Evolutionary conservation across 2,113 vertebrate genomes (phyloP), one percentile per base, ranked within the genome.

Genomic region (Engraulis encrasicolus): DNA sequence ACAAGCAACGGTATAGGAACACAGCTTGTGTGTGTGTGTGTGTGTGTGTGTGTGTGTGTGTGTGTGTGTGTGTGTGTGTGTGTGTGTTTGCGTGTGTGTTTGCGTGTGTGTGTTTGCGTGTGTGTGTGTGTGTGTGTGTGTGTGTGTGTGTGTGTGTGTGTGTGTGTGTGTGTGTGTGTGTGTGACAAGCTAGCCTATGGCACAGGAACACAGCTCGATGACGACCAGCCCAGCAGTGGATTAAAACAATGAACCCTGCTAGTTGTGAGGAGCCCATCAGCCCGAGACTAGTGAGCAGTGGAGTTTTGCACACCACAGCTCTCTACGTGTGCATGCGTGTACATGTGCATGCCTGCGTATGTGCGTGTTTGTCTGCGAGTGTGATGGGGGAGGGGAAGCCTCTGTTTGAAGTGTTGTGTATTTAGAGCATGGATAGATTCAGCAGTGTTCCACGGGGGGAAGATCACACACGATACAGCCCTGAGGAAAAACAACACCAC

Each of bases 391-490:
- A 23, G 54, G 54, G 58, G 58, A n/a, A 50, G 84, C 79, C 82
- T 83, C 84, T 82, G 78, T 86, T 84, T 80, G 78, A 85, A 80
- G 66, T 40, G 66, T 52, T 54, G 85, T 86, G 78, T 86, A 86
- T 88, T 84, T 85, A 84, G 79, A 85, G 84, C 37, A 19, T 66
- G 6, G 52, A 83, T 66, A 12, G 52, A 83, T 80, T 83, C 38
- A 74, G 81, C 71, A 34, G 23, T 45, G 78, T 86, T 84, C 78
- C 85, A 82, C 71, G 82, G 78, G 50, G n/a, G 81, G 61, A 78
- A 83, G 78, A 84, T 86, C 85, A 81, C 85, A 82, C 85, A 82
- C 27, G 34, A 78, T 81, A 37, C 81, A 80, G 74, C 54, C 85
- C 84, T 38, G 38, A 83, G 78, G 81, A 81, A 83, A 83, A 87